Percentiles rank a stretch among this genome's conserved stretches.
These are phyloP conservation scores for Asobara japonica DNA, from an alignment of 1,140 invertebrate species.

Conservation along the genomic window DNA sequence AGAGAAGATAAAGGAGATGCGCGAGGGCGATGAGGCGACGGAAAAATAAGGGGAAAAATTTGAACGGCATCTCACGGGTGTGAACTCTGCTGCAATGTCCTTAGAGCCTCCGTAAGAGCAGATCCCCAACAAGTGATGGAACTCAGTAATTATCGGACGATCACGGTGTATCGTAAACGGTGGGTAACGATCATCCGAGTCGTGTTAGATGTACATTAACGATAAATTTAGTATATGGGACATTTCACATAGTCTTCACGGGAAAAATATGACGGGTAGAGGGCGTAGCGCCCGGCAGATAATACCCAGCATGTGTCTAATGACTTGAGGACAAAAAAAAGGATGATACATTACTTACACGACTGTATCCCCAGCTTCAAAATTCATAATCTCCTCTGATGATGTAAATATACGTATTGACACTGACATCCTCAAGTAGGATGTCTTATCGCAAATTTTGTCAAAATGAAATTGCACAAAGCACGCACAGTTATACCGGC, in stretches of 20 bases:
- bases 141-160: conserved; percentile 1
- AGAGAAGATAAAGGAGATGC: background rate
- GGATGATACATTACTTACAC: background rate
- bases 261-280: no score
- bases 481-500: no score
- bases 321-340: no score
- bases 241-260: background rate
- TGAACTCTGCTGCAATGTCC: background rate
- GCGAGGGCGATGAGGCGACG: background rate
- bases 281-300: no score
- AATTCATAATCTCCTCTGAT: no score
- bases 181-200: background rate
- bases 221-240: background rate
- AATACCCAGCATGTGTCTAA: no score
- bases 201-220: background rate
- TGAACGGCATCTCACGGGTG: background rate
- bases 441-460: no score
- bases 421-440: no score
- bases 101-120: background rate
- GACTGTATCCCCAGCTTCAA: background rate
- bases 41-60: background rate
- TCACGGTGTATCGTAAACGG: conserved; percentile 14
- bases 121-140: background rate
- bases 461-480: no score
- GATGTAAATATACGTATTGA: no score